Evolutionary conservation across 2,888 invertebrate species (phyloP).

Genomic region (Pyralis farinalis): DNA sequence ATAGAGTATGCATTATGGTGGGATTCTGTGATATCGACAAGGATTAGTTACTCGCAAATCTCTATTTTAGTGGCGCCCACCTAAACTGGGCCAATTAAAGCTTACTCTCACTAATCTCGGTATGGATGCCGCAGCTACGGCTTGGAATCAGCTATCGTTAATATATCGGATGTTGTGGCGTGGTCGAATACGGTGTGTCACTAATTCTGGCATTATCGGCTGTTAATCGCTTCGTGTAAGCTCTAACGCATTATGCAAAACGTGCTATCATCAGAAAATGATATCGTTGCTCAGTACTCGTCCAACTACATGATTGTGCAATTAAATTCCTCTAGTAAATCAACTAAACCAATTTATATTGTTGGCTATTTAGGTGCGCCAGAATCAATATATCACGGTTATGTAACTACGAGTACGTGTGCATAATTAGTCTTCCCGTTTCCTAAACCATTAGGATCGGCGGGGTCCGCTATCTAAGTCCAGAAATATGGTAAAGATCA

Average conservation of each 20-base stretch:
- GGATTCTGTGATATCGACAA: constrained; percentile 59
- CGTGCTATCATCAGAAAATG: background rate
- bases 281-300: too few relatives aligned
- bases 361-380: too few relatives aligned
- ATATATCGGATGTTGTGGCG: constrained; percentile 22
- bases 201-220: constrained; percentile 21
- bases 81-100: constrained; percentile 74
- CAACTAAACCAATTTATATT: too few relatives aligned
- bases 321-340: too few relatives aligned
- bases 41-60: constrained; percentile 70
- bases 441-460: too few relatives aligned
- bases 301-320: too few relatives aligned
- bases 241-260: constrained; percentile 3
- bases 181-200: constrained; percentile 17
- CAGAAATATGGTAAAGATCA: too few relatives aligned
- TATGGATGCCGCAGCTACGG: constrained; percentile 36
- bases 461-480: too few relatives aligned
- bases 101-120: constrained; percentile 59
- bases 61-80: constrained; percentile 66
- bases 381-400: too few relatives aligned
- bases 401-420: too few relatives aligned
- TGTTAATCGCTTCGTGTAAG: constrained; percentile 15
- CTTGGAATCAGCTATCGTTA: constrained; percentile 16
- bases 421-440: too few relatives aligned
- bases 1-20: constrained; percentile 46